phyloP scores from a whole-genome alignment of 2,888 invertebrate species.

The Campoplex capitator region DNA sequence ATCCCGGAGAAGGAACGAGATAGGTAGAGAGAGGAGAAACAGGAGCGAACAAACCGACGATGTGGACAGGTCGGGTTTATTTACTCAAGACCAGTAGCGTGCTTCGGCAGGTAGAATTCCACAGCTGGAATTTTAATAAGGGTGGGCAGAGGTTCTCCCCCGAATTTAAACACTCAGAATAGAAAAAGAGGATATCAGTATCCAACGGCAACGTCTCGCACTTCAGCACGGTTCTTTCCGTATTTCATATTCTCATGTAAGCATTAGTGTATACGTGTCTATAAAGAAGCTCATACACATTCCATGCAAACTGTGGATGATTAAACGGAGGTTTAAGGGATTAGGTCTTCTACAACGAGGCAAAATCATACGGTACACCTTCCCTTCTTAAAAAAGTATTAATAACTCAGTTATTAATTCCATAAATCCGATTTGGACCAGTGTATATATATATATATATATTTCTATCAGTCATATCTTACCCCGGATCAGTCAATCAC shows the following conservation, averaged over 20 bases:
- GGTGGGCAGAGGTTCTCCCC: constrained; percentile 83
- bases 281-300: constrained; percentile 20
- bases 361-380: constrained; percentile 27
- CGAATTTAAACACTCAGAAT: constrained; percentile 43
- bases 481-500: too few relatives aligned
- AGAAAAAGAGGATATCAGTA: constrained; percentile 11
- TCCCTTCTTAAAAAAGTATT: constrained; percentile 34
- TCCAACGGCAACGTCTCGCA: constrained; percentile 45
- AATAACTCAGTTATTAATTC: constrained; percentile 32
- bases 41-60: constrained; percentile 75
- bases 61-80: constrained; percentile 83
- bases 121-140: constrained; percentile 84
- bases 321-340: constrained; percentile 65
- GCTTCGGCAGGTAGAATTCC: constrained; percentile 84
- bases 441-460: too few relatives aligned
- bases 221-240: constrained; percentile 46
- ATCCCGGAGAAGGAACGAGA: constrained; percentile 50
- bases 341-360: constrained; percentile 23
- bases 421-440: constrained; percentile 40
- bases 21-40: constrained; percentile 37
- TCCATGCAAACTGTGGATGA: constrained; percentile 60
- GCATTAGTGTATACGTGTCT: neutral
- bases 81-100: constrained; percentile 84
- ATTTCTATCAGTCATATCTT: too few relatives aligned
- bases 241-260: constrained; percentile 3